Conservation (phyloP, 1,140 invertebrate species). For the Tetranychus urticae region DNA sequence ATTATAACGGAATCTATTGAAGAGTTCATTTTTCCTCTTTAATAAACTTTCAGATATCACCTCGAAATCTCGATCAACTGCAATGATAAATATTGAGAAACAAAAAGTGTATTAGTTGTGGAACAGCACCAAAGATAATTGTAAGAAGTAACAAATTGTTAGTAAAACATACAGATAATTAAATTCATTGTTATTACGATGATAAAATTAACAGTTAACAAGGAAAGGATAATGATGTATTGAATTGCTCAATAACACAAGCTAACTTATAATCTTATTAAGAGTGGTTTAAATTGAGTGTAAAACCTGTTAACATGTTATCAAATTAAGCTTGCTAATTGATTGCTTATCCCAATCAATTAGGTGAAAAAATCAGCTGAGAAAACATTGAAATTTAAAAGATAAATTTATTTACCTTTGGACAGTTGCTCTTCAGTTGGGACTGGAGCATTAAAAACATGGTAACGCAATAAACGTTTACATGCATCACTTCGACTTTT, state of each 20-base stretch:
- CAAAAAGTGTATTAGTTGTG: background rate
- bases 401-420: slow-evolving; percentile 21
- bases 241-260: background rate
- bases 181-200: too few species aligned
- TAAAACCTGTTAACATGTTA: too few species aligned
- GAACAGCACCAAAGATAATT: too few species aligned
- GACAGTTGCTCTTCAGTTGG: slow-evolving; percentile 36
- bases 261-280: background rate
- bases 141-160: too few species aligned
- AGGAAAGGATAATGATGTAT: background rate
- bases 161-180: too few species aligned
- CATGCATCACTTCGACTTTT: slow-evolving; percentile 44
- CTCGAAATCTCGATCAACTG: slow-evolving; percentile 48
- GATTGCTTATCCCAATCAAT: too few species aligned
- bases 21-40: slow-evolving; percentile 44
- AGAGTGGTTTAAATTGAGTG: background rate
- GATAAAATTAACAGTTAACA: background rate
- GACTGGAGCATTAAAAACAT: slow-evolving; percentile 46
- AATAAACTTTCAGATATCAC: slow-evolving; percentile 42
- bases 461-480: slow-evolving; percentile 50
- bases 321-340: too few species aligned
- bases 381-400: background rate
- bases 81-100: background rate
- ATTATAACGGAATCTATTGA: slow-evolving; percentile 49
- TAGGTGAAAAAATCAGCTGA: too few species aligned